Conservation (phyloP, 2,113 vertebrate genomes). For the Apus apus region DNA sequence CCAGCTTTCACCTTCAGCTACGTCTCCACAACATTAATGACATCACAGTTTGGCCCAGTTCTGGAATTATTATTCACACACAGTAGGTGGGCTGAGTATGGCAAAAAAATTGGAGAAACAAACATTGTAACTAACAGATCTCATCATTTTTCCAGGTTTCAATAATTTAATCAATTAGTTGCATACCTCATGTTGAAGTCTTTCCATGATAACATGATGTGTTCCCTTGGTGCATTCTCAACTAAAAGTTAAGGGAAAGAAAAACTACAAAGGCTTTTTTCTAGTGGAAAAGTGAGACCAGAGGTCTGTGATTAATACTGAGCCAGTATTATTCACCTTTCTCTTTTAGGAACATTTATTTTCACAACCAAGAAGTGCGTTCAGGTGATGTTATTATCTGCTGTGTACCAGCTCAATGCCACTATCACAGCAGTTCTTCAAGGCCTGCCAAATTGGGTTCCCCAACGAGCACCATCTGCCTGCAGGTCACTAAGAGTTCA, state of each 20-base stretch:
- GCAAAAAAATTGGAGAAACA: background rate
- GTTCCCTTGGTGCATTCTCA: background rate
- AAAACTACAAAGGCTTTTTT: background rate
- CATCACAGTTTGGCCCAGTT: background rate
- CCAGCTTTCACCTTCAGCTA: background rate
- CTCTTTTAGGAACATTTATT: background rate
- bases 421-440: background rate
- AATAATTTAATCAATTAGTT: background rate
- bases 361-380: background rate
- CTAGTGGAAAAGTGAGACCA: background rate
- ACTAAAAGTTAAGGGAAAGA: background rate
- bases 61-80: background rate
- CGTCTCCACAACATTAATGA: background rate
- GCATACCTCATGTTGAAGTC: background rate
- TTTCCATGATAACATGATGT: background rate
- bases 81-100: background rate
- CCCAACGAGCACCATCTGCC: background rate
- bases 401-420: background rate
- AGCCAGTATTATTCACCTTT: background rate
- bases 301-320: background rate
- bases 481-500: fast-evolving
- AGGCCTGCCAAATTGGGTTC: background rate
- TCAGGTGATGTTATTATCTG: background rate
- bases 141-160: background rate
- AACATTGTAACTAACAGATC: background rate